Evolutionary conservation across 2,888 invertebrate genomes (phyloP), one percentile per base, ranked within the genome.

Genomic region (Petrophora chlorosata): DNA sequence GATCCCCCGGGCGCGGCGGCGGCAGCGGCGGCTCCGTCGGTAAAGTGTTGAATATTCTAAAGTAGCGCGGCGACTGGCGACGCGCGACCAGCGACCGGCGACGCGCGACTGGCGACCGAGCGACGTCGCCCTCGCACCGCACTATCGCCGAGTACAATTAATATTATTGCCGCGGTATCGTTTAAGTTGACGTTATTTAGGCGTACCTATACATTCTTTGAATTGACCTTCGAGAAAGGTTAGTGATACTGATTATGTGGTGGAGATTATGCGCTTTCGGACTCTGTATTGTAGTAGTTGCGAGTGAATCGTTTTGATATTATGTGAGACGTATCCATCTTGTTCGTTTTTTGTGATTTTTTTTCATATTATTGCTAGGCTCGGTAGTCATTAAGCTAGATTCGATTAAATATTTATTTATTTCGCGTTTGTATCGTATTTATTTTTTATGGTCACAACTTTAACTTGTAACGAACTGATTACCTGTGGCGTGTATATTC

Each of bases 1-100:
- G n/a, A n/a, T 91, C 83, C 91, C 91, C 74, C 76, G 91, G 72
- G 91, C 91, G 83, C 91, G 91, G 91, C 91, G 89, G 86, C 89
- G 76, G 87, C 79, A n/a, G 86, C 70, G 72, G 59, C 65, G 65
- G 34, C 66, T 67, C 71, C 74, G 67, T 74, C 76, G 85, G 83
- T 85, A 84, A 85, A 87, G 83, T 85, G 84, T 84, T 82, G 80
- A 82, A 73, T 78, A 82, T 85, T 84, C 85, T 84, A 83, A 85
- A 85, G 65, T 78, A 77, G 71, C 73, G 74, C 77, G 75, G 70
- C 72, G 70, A 70, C 74, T 62, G 73, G 36, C 35, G 26, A 5
- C 5, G 5, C 23, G 73, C 72, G 75, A 76, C 79, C 2, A 10
- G 10, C 25, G 7, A 8, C 23, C 23, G 3, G 25, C 23, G 26